Base-by-base conservation (phyloP, 2,113 vertebrate genomes). In the Rhea pennata region DNA sequence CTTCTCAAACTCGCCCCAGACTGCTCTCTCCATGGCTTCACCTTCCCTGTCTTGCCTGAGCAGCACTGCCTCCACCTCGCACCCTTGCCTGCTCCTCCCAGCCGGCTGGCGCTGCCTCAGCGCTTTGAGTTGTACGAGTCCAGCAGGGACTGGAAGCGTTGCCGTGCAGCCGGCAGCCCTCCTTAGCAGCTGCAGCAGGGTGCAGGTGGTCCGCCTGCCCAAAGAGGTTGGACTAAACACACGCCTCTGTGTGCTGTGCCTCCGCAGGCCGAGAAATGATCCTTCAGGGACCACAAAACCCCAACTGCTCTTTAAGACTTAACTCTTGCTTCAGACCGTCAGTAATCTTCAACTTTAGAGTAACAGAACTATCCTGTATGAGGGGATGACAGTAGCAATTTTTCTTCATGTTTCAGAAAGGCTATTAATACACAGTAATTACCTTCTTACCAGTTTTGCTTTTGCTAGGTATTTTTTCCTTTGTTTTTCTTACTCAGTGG, bases 1-100 rank as follows among this genome's bases (percentile, higher is more conserved):
- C 0, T 12, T 33, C 20, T 58, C 13, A 48, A 0, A n/a, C 2
- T 1, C 53, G n/a, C 33, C 19, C 8, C 29, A 50, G 58, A 53
- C 56, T 76, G 33, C 51, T 2, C 1, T 44, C 22, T 59, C 81
- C 22, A 31, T n/a, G 15, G 9, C 24, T 53, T 83, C 40, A 26
- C 44, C 36, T 39, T 48, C 22, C 33, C 42, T 16, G 15, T 44
- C 17, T 48, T 80, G n/a, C 58, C 51, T 62, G 26, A 36, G 42
- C 70, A 19, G 10, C 36, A 8, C 13, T 50, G 50, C 54, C 1
- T 2, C 46, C n/a, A 29, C 12, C 42, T 72, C 9, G 58, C 26
- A 31, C 4, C 1, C 4, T 6, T 29, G 26, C 7, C 23, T 12
- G 4, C 67, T 65, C 44, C 58, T 48, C 36, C 59, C 9, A 0